Percentiles rank a stretch among this genome's conserved stretches.
These are phyloP conservation scores for Amiota minor DNA, from an alignment of 2,888 invertebrate species.

Conservation along the genomic window DNA sequence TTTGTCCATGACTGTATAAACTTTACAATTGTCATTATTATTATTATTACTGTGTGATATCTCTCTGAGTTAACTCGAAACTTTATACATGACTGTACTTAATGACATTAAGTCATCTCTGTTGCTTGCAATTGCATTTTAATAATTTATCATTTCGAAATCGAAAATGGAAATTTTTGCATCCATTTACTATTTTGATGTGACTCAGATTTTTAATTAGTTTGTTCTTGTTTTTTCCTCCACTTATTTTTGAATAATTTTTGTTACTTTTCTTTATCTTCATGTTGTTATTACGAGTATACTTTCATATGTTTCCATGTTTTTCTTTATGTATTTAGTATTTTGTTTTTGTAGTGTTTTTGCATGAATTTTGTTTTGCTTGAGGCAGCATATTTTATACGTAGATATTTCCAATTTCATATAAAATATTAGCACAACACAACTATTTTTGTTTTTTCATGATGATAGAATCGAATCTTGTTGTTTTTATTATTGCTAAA, in stretches of 20 bases:
- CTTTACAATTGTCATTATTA: background rate
- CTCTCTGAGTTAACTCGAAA: background rate
- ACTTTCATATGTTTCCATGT: background rate
- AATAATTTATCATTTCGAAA: slow-evolving; percentile 22
- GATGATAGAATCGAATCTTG: no score
- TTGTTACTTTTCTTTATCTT: background rate
- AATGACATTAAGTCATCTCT: slow-evolving; percentile 8
- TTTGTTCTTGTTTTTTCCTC: slow-evolving; percentile 16
- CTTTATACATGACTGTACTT: slow-evolving; percentile 25
- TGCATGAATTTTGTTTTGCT: background rate
- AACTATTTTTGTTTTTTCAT: background rate
- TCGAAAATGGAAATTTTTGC: slow-evolving; percentile 4
- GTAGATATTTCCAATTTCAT: background rate
- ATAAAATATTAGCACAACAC: slow-evolving; percentile 17
- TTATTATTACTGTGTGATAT: background rate
- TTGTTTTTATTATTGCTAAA: background rate
- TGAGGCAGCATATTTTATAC: background rate
- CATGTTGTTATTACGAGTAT: background rate
- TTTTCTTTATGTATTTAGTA: no score
- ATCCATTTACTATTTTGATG: slow-evolving; percentile 12
- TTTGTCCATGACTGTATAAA: no score
- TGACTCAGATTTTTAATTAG: slow-evolving; percentile 19
- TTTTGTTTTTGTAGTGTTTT: background rate
- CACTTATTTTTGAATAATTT: background rate
- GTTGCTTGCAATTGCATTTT: background rate